Evolutionary conservation across 2,113 vertebrate species (phyloP), one percentile per base, ranked within the genome.

Genomic region (Danionella cerebrum): DNA sequence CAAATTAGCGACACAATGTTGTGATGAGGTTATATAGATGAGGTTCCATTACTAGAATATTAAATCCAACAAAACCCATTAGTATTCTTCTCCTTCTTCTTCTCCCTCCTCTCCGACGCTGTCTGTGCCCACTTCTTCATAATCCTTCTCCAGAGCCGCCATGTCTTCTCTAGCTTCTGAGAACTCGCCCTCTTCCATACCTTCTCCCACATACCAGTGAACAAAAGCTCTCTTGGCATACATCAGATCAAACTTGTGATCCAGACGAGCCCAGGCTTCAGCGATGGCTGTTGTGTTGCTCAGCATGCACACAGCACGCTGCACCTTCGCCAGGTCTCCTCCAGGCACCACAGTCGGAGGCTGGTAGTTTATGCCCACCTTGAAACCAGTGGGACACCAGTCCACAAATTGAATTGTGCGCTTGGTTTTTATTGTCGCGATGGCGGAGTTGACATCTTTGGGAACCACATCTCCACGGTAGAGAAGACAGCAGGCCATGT

Each of bases 141-240:
- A 94, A 78, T 93, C 90, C 64, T 91, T 92, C 76, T 93, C 90
- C 73, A 94, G 87, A 3, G 91, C 89, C 21, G 90, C 89, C 86
- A 91, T 80, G 79, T 93, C 90, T 72, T 93, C 92, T 35, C 91
- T 78, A 52, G 93, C 91, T 82, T 95, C 93, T 0, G 90, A 93
- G 84, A 92, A 94, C 80, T 94, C 91, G 0, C 88, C 91, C 45
- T 93, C 91, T 78, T 95, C 93, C 91, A 95, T 93, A 14, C 90
- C 91, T 81, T 92, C 89, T 2, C 91, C 91, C 2, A 92, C 91
- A 42, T 91, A 92, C 90, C 90, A 92, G 78, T 93, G 91, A 52
- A 94, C 90, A 65, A 94, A 93, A 65, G 90, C 90, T 58, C 89
- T 80, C 67, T 92, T 93, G 79, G 91, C 87, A n/a, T 89, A 90